A percentile compares a stretch with the other conserved stretches of the same genome.
These are phyloP conservation scores for Thamnaconus septentrionalis DNA, from an alignment of 2,113 vertebrate species.

Conservation along the genomic window DNA sequence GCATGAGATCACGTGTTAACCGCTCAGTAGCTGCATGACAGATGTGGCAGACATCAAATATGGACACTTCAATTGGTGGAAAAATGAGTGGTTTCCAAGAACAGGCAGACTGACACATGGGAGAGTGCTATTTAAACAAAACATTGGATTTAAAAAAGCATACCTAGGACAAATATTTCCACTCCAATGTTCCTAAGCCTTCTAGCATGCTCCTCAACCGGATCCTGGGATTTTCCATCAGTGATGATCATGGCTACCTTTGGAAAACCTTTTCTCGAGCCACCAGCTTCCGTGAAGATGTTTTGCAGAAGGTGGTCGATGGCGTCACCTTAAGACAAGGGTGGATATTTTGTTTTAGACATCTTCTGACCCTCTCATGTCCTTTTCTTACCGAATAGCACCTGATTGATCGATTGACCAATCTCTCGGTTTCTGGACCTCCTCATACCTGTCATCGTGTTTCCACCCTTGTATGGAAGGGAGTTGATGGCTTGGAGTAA, in stretches of 20 bases:
- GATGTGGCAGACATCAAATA: slow-evolving; percentile 42
- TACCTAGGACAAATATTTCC: slow-evolving; percentile 97
- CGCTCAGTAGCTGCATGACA: slow-evolving; percentile 32
- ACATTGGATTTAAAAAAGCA: slow-evolving; percentile 18
- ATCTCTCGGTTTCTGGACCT: not conserved
- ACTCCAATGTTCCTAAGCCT: slow-evolving; percentile 91
- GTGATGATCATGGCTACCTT: slow-evolving; percentile 98
- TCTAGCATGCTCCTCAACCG: slow-evolving; percentile 90
- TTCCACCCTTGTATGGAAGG: slow-evolving; percentile 97
- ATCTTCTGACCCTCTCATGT: no score
- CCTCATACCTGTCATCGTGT: slow-evolving; percentile 92
- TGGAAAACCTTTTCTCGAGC: slow-evolving; percentile 91
- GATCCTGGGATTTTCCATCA: slow-evolving; percentile 97
- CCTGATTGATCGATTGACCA: no score
- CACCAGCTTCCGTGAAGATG: slow-evolving; percentile 87
- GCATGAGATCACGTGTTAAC: slow-evolving; percentile 17
- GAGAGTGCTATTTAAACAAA: slow-evolving; percentile 26
- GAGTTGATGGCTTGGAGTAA: slow-evolving; percentile 90
- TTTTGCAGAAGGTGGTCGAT: slow-evolving; percentile 91
- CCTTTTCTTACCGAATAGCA: no score
- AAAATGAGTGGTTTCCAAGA: slow-evolving; percentile 58
- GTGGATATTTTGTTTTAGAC: no score
- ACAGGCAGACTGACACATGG: slow-evolving; percentile 45
- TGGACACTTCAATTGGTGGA: slow-evolving; percentile 46
- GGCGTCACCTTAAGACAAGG: slow-evolving; percentile 85